Evolutionary conservation across 2,113 vertebrate genomes (phyloP).

Genomic region (Hypocryptadius cinnamomeus): DNA sequence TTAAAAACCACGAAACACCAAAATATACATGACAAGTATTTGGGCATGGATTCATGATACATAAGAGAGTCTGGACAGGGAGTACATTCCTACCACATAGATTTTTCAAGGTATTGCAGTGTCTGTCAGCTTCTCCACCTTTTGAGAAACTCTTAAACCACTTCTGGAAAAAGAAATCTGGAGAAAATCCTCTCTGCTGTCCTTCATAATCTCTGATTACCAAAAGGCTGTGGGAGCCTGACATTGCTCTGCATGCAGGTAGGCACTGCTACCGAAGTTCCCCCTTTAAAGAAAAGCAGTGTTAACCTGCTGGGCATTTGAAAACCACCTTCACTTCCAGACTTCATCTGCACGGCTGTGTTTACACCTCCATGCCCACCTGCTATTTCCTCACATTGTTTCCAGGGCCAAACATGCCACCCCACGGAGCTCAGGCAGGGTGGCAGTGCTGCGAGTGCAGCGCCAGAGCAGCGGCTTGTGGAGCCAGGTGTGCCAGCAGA

Average conservation of each 20-base stretch:
- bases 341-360: accelerated
- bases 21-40: no score
- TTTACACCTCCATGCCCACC: neutral
- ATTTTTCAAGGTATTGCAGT: neutral
- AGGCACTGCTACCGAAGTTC: neutral
- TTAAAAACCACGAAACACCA: neutral
- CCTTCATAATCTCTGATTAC: neutral
- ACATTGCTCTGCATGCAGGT: neutral
- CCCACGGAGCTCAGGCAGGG: accelerated
- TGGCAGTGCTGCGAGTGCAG: neutral
- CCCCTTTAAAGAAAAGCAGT: neutral
- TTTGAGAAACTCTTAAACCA: neutral
- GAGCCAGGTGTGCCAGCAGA: neutral
- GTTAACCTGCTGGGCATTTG: neutral
- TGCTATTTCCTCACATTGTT: neutral
- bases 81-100: neutral
- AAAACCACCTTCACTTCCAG: neutral
- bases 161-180: neutral
- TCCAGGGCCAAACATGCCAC: accelerated
- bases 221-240: neutral
- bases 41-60: accelerated
- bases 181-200: neutral
- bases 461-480: neutral
- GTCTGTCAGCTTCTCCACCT: neutral
- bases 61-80: neutral